Base-by-base conservation (phyloP, 2,888 invertebrate genomes). In the Conchocele bisecta region DNA sequence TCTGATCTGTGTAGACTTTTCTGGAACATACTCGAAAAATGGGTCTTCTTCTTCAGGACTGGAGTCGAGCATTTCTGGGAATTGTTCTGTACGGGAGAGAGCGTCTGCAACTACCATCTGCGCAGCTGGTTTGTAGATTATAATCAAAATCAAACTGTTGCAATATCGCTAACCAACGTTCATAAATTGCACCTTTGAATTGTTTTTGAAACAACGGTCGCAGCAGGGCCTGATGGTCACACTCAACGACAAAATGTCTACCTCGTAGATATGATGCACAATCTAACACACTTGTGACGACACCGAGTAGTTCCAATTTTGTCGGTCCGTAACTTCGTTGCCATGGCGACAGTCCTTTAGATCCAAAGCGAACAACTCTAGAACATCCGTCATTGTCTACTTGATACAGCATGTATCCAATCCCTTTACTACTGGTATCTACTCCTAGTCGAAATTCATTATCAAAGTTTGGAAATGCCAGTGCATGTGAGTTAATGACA, bases 371-470 rank as follows among this genome's bases (percentile, higher is more conserved):
- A 24, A 69, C 64, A 31, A 73, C 65, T 13, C 50, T 39, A n/a
- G 41, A 17, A 3, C 22, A 29, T 4, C 39, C 58, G 42, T 69
- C 53, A 31, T 50, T 56, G 39, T 72, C 67, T 15, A 68, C 33
- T 39, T 77, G 77, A 37, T 77, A 77, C 2, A 80, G 33, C 71
- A 80, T 75, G 31, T 67, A 80, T 4, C 75, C 77, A 17, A 70
- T 72, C 2, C 77, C 77, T 6, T 63, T 37, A n/a, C 39, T 46
- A 42, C 57, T 41, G 3, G 75, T 67, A 29, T 77, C 77, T 13
- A 77, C 77, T 26, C 75, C 60, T n/a, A 80, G 22, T 3, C 64
- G 33, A 46, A 77, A 77, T 29, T 51, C 39, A 3, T 60, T 20
- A 31, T 76, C 71, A 61, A 44, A 80, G 6, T 53, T 41, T 17